Conservation (phyloP, 1,140 invertebrate species). For the Adelges cooleyi region DNA sequence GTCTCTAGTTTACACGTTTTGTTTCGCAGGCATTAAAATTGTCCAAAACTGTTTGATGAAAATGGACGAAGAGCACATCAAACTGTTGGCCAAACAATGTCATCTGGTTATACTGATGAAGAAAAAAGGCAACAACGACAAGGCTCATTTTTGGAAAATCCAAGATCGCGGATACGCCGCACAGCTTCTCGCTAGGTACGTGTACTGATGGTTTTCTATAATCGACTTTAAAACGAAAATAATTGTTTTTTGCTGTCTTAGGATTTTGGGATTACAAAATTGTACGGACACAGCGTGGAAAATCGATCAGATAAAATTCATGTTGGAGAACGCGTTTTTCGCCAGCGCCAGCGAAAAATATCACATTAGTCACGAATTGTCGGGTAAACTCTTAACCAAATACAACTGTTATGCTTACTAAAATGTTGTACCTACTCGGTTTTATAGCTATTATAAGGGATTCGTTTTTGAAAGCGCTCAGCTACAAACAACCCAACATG, state of each 20-base stretch:
- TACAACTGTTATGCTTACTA: no score
- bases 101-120: constrained; percentile 22
- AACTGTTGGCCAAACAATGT: constrained; percentile 24
- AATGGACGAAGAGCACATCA: constrained; percentile 24
- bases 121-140: constrained; percentile 17
- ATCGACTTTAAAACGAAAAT: neutral
- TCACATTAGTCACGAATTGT: constrained; percentile 25
- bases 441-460: constrained; percentile 20
- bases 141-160: constrained; percentile 22
- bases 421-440: no score
- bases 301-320: constrained; percentile 29
- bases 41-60: constrained; percentile 19
- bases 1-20: no score
- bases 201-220: neutral
- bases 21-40: constrained; percentile 21
- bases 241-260: neutral
- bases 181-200: constrained; percentile 25
- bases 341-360: neutral
- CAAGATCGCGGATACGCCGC: constrained; percentile 28
- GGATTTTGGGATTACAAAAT: constrained; percentile 18
- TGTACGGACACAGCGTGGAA: constrained; percentile 13
- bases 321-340: constrained; percentile 24
- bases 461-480: constrained; percentile 28
- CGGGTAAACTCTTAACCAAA: neutral
- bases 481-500: constrained; percentile 26